Percentiles rank a stretch among this genome's conserved stretches.
Evolutionary conservation across 2,888 invertebrate genomes (phyloP).

Genomic region (Trissolcus japonicus): DNA sequence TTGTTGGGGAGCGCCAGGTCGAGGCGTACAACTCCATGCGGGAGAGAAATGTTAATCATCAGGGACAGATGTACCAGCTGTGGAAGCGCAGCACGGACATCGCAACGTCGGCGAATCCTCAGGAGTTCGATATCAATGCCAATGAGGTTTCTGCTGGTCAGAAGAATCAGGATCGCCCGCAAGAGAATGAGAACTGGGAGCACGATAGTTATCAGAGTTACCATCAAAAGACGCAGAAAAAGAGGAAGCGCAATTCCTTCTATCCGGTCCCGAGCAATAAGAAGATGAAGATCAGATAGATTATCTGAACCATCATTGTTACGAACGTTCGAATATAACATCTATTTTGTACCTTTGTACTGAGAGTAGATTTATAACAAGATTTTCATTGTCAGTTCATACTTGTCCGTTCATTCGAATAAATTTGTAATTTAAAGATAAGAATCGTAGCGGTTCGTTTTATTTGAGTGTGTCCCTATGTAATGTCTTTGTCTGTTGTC

Average conservation of each 20-base stretch:
- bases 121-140: slow-evolving; percentile 11
- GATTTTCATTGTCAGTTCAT: neutral
- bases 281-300: neutral
- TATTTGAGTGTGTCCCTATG: slow-evolving; percentile 6
- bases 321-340: too few relatives aligned
- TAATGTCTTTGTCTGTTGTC: slow-evolving; percentile 53
- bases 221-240: neutral
- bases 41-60: neutral
- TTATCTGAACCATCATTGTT: too few relatives aligned
- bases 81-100: slow-evolving; percentile 17
- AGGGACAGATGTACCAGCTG: slow-evolving; percentile 10
- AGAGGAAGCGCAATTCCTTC: neutral
- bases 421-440: slow-evolving; percentile 22
- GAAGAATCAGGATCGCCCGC: neutral
- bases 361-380: neutral
- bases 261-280: neutral
- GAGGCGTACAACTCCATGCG: neutral
- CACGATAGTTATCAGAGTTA: neutral
- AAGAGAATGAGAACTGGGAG: neutral
- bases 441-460: neutral
- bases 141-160: neutral
- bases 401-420: slow-evolving; percentile 42
- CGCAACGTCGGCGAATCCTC: slow-evolving; percentile 1
- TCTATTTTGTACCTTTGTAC: too few relatives aligned
- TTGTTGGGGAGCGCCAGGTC: neutral